These are phyloP conservation scores for Phaethon lepturus DNA, from an alignment of 2,113 vertebrate species.

Conservation along the genomic window DNA sequence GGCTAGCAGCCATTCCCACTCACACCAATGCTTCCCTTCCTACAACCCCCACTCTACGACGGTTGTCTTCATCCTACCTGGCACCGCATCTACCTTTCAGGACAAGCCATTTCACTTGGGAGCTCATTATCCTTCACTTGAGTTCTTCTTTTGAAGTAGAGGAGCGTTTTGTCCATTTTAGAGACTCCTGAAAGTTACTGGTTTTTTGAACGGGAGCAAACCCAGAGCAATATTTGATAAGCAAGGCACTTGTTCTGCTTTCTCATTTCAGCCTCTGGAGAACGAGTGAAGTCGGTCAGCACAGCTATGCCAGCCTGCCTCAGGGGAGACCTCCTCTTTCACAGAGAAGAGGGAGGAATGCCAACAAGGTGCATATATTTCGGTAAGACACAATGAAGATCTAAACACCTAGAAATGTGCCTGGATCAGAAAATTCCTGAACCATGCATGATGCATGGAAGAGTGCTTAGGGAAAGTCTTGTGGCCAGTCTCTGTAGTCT, in stretches of 20 bases:
- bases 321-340: not conserved
- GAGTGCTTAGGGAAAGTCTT: not conserved
- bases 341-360: not conserved
- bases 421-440: not conserved
- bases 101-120: not conserved
- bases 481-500: not conserved
- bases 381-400: not conserved
- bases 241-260: not conserved
- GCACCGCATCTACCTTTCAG: not conserved
- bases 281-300: not conserved
- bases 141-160: not conserved
- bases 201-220: not conserved
- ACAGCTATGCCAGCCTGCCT: not conserved
- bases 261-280: not conserved
- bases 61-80: not conserved
- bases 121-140: not conserved
- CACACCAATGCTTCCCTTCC: not conserved
- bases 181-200: not conserved
- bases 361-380: not conserved
- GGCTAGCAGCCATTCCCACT: not conserved
- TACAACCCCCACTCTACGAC: rapidly evolving
- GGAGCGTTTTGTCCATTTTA: not conserved
- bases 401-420: not conserved
- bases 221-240: not conserved
- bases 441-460: rapidly evolving